Evolutionary conservation across 2,888 invertebrate species (phyloP), one percentile per base, ranked within the genome.

Genomic region (Andrena camellia): DNA sequence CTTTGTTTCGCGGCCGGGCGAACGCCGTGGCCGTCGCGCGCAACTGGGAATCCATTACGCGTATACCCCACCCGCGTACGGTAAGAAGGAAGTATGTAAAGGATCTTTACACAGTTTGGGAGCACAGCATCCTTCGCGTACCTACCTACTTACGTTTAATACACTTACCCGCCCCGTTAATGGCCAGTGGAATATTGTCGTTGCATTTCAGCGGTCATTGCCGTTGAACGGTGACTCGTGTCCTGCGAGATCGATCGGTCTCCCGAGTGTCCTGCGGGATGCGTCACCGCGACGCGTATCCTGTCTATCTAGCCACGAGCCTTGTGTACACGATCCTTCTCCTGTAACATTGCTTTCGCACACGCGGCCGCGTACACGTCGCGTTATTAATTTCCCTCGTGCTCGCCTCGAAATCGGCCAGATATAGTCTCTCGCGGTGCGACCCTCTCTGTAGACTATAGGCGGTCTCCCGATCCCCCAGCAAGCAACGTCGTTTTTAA

Each of bases 181-280:
- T 76, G 80, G 79, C 64, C 75, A 81, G 79, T 57, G 76, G 83
- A 85, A 88, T 82, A 86, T 80, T 42, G 72, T 6, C 60, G 60
- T 64, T 54, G 76, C 67, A 81, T 83, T 80, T 80, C 81, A 75
- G 42, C 78, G 88, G 83, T 86, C 83, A 81, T 80, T 78, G 81
- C 52, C 77, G 74, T 59, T 69, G 80, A 78, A 71, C 72, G 76
- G 82, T 66, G 79, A 85, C 81, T 86, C 81, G 79, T 85, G 78
- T 82, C 81, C 85, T 68, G 68, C 82, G 64, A 83, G 79, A 88
- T 88, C 88, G 88, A 88, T 88, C 88, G 88, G 48, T 62, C 81
- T 73, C 72, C 72, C 67, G 83, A 85, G 82, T 77, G 82, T 88
- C 83, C 82, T 81, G 74, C 76, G 78, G 88, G 78, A 88, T 82